Conservation (phyloP, 2,797 vertebrate species). For the Aeoliscus strigatus region DNA sequence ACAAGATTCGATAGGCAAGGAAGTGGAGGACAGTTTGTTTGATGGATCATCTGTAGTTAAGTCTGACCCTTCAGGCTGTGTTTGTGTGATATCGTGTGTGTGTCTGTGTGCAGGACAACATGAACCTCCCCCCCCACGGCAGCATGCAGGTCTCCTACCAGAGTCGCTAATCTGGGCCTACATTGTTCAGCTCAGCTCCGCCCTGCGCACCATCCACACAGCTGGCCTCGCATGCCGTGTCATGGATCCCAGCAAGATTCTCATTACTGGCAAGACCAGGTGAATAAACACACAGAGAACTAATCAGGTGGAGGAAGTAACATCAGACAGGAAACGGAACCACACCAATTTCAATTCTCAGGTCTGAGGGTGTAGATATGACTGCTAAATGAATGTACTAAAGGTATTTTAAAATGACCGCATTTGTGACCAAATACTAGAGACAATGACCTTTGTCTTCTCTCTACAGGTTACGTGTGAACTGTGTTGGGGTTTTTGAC, state of each 20-base stretch:
- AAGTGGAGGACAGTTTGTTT: too few species aligned
- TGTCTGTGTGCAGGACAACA: slow-evolving; percentile 82
- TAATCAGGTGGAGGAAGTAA: not conserved
- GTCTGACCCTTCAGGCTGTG: slow-evolving; percentile 2
- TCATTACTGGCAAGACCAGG: slow-evolving; percentile 98
- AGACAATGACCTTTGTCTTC: slow-evolving; percentile 8
- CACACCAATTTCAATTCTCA: slow-evolving; percentile 3
- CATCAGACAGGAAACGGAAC: not conserved
- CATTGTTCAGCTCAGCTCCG: slow-evolving; percentile 96
- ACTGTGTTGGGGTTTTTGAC: slow-evolving; percentile 96
- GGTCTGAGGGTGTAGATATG: slow-evolving; percentile 1
- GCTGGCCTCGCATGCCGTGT: slow-evolving; percentile 95
- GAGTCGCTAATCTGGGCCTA: slow-evolving; percentile 99
- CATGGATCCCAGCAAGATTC: slow-evolving; percentile 99
- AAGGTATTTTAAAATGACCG: slow-evolving; percentile 33
- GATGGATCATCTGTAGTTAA: not conserved
- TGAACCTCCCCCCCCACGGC: slow-evolving; percentile 93
- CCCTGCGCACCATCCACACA: slow-evolving; percentile 93
- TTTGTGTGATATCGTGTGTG: slow-evolving; percentile 18
- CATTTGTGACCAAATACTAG: not conserved
- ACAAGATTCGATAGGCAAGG: not conserved
- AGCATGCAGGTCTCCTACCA: slow-evolving; percentile 93
- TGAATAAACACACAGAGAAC: slow-evolving; percentile 40
- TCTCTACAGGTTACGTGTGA: slow-evolving; percentile 79
- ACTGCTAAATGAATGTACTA: slow-evolving; percentile 14